Percentiles rank a stretch among this genome's conserved stretches.
Conservation (phyloP, 2,113 vertebrate genomes). For the Xiphorhynchus elegans region DNA sequence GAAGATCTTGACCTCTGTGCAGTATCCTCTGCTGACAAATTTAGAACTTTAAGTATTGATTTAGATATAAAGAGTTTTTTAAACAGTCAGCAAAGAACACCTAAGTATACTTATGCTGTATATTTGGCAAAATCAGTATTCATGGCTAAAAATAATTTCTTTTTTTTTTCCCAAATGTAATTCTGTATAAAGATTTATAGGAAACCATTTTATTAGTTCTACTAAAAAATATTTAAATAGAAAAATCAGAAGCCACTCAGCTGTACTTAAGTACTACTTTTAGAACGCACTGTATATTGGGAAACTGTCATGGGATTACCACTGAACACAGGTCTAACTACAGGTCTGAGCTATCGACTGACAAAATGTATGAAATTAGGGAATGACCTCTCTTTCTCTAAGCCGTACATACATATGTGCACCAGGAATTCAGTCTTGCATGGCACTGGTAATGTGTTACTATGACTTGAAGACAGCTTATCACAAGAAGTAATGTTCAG, state of each 20-base stretch:
- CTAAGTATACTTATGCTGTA: neutral
- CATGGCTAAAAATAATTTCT: accelerated
- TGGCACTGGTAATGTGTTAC: neutral
- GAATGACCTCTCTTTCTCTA: neutral
- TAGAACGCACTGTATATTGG: neutral
- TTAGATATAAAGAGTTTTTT: neutral
- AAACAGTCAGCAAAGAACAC: neutral
- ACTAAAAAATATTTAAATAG: neutral
- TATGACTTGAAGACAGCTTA: neutral
- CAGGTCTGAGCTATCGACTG: neutral
- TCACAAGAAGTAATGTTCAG: neutral
- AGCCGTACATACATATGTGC: neutral
- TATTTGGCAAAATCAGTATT: neutral
- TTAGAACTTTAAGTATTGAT: neutral
- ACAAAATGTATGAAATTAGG: neutral
- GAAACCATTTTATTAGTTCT: neutral
- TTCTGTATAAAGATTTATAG: neutral
- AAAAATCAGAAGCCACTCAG: neutral
- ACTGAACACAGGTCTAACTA: neutral
- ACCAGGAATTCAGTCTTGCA: neutral
- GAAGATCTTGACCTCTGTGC: neutral
- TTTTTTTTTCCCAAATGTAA: neutral
- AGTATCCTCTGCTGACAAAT: neutral
- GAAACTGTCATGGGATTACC: slow-evolving; percentile 1
- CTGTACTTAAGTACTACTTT: neutral